Evolutionary conservation across 2,888 invertebrate genomes (phyloP).

Genomic region (Lysandra coridon): DNA sequence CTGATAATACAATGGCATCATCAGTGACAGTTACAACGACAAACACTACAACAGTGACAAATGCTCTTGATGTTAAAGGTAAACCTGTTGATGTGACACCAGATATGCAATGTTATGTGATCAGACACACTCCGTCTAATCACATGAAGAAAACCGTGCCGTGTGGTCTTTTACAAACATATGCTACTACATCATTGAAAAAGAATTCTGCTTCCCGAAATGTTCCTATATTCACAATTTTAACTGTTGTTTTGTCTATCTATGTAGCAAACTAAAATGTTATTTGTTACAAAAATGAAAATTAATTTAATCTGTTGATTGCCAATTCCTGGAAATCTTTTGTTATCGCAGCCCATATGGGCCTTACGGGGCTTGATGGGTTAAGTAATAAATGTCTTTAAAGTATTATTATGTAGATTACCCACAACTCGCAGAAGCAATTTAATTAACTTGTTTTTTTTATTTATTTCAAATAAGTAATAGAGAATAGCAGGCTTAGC

Average conservation of each 20-base stretch:
- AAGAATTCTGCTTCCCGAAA: conserved; percentile 58
- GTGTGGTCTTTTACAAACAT: conserved; percentile 65
- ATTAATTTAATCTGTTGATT: background rate
- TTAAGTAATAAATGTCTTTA: background rate
- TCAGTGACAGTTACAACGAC: conserved; percentile 57
- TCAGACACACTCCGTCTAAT: conserved; percentile 51
- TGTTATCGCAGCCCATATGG: no score
- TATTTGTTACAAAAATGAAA: background rate
- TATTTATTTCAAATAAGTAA: background rate
- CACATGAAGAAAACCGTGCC: conserved; percentile 61
- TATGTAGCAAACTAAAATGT: conserved; percentile 38
- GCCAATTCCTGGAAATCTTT: no score
- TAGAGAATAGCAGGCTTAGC: no score
- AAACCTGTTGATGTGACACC: conserved; percentile 64
- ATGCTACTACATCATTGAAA: conserved; percentile 62
- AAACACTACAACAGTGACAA: conserved; percentile 61
- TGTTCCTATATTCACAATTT: conserved; percentile 54
- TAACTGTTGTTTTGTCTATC: conserved; percentile 47
- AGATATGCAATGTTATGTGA: conserved; percentile 67
- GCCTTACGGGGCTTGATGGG: no score
- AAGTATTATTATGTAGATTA: background rate
- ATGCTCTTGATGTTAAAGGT: conserved; percentile 71
- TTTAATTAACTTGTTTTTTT: background rate
- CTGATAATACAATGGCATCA: conserved; percentile 49
- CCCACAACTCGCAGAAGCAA: background rate